phyloP scores from a whole-genome alignment of 2,113 vertebrate species.

The Urocitellus parryii region DNA sequence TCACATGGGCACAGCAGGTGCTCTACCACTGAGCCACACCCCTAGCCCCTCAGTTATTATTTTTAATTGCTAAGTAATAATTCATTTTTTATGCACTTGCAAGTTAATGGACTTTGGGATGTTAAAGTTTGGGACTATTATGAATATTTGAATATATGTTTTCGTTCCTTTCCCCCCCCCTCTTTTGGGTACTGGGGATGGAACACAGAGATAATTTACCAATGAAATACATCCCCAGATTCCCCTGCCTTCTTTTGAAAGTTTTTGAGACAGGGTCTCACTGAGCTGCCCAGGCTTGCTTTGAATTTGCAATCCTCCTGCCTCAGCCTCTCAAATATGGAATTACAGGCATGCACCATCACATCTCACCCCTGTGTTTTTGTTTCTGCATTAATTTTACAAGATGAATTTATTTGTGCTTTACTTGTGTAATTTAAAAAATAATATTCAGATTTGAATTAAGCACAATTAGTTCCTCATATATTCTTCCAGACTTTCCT shows the following conservation, averaged over 20 bases:
- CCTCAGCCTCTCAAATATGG: not conserved
- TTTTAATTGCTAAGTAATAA: not conserved
- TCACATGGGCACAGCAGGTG: no score
- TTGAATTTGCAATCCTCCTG: no score
- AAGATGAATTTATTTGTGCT: not conserved
- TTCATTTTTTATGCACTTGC: not conserved
- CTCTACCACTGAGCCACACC: no score
- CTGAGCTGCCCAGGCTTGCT: not conserved
- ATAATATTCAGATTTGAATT: constrained; percentile 19
- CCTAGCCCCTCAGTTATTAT: not conserved
- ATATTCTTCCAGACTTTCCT: constrained; percentile 44
- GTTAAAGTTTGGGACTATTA: constrained; percentile 2
- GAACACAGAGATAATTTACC: not conserved
- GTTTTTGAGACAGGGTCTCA: not conserved
- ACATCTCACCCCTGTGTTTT: not conserved
- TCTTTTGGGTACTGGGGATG: not conserved
- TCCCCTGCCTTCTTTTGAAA: not conserved
- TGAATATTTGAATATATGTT: not conserved
- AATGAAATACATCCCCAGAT: not conserved
- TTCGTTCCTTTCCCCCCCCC: not conserved
- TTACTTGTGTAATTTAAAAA: not conserved
- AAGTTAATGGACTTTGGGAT: not conserved
- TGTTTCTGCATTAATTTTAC: constrained; percentile 30
- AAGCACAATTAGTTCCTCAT: not conserved
- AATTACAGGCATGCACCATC: not conserved